phyloP scores from a whole-genome alignment of 2,113 vertebrate genomes.

The Grammomys dolichurus region DNA sequence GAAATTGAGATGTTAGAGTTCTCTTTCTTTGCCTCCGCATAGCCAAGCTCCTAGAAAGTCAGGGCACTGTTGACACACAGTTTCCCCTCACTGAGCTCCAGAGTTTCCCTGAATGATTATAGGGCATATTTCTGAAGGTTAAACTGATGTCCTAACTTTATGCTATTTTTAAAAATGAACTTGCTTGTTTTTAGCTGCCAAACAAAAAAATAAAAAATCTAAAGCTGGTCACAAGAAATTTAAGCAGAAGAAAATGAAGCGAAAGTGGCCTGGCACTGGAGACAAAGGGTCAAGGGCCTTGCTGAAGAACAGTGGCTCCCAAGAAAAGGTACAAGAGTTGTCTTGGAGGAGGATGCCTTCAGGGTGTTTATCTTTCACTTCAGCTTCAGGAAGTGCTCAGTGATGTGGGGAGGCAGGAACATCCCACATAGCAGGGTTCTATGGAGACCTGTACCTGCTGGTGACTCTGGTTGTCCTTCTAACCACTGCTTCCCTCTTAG shows the following conservation, averaged over 20 bases:
- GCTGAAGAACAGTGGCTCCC: slow-evolving; percentile 85
- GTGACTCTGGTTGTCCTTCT: too few species aligned
- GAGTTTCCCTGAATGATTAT: background rate
- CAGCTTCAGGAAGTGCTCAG: background rate
- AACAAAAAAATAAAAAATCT: slow-evolving; percentile 91
- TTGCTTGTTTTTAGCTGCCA: slow-evolving; percentile 88
- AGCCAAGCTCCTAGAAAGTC: slow-evolving; percentile 23
- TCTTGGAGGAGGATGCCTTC: background rate
- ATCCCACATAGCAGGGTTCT: too few species aligned
- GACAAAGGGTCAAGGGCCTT: slow-evolving; percentile 83
- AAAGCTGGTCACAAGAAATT: slow-evolving; percentile 92
- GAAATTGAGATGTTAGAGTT: background rate
- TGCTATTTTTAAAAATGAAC: slow-evolving; percentile 44
- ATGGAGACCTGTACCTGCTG: rapidly evolving
- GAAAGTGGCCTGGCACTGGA: slow-evolving; percentile 92
- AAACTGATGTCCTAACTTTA: background rate
- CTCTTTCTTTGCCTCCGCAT: background rate
- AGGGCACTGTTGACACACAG: background rate
- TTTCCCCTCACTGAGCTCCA: background rate
- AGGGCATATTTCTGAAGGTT: background rate
- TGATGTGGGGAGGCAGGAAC: background rate
- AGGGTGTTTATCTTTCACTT: background rate
- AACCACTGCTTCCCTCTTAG: background rate
- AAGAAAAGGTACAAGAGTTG: slow-evolving; percentile 75
- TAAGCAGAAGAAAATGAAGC: slow-evolving; percentile 94